Conservation (phyloP, 2,888 invertebrate genomes). For the Torymus auratus region DNA sequence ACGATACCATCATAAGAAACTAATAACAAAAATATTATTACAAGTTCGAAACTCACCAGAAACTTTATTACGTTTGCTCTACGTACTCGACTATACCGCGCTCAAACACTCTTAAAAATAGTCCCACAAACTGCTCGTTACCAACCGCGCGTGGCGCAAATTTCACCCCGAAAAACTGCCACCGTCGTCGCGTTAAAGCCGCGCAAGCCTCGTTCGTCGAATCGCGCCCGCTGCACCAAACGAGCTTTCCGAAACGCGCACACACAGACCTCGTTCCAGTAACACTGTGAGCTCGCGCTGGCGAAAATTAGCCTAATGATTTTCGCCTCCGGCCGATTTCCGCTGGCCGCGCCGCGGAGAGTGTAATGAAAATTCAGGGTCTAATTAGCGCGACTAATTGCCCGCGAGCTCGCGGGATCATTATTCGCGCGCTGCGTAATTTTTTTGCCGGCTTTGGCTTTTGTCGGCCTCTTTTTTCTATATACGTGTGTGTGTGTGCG, state of each 20-base stretch:
- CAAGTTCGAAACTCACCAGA: too few species aligned
- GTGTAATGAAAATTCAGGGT: constrained; percentile 43
- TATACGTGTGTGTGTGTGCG: too few species aligned
- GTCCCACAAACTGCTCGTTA: too few species aligned
- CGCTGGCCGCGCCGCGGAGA: constrained; percentile 5
- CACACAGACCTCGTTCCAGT: constrained; percentile 43
- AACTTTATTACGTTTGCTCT: too few species aligned
- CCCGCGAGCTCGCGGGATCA: not conserved
- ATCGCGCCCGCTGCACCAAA: not conserved
- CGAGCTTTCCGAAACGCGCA: not conserved
- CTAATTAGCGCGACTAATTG: constrained; percentile 44
- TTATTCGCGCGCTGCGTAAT: not conserved
- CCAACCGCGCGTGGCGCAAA: too few species aligned
- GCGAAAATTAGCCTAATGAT: constrained; percentile 52
- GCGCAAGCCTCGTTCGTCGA: too few species aligned
- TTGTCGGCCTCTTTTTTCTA: not conserved
- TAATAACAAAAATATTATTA: too few species aligned
- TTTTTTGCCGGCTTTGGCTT: not conserved
- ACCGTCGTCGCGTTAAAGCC: too few species aligned
- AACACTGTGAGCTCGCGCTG: not conserved
- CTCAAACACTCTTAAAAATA: too few species aligned
- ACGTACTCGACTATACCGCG: too few species aligned
- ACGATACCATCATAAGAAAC: too few species aligned
- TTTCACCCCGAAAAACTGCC: too few species aligned
- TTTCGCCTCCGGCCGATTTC: constrained; percentile 30